Evolutionary conservation across 2,888 invertebrate species (phyloP).

Genomic region (Eugnorisma glareosa): DNA sequence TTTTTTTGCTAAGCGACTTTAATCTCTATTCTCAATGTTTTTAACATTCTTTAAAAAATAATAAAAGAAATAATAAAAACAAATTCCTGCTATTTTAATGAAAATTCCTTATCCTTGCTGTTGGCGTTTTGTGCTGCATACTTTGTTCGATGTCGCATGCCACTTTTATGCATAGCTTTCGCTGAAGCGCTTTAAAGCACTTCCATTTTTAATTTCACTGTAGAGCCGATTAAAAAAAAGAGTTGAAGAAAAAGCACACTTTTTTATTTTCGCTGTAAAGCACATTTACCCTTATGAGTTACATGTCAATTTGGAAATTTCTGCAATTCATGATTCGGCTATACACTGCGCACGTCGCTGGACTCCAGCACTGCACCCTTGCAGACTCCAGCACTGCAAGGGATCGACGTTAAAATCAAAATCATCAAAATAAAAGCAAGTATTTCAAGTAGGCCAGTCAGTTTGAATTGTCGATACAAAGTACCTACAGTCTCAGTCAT

Average conservation of each 20-base stretch:
- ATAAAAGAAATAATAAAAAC: background rate
- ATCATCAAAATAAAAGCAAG: too few species aligned
- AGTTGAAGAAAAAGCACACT: background rate
- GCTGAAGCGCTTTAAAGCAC: constrained; percentile 7
- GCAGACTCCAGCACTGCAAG: too few species aligned
- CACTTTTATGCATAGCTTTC: constrained; percentile 17
- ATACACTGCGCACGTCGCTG: background rate
- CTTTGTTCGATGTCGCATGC: constrained; percentile 12
- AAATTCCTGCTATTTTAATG: constrained; percentile 23
- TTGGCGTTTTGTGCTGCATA: constrained; percentile 15
- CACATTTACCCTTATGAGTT: background rate
- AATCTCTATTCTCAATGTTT: background rate
- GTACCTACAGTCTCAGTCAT: too few species aligned
- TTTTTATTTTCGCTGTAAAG: background rate
- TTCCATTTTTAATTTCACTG: constrained; percentile 19
- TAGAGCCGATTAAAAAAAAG: constrained; percentile 1
- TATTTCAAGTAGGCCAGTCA: too few species aligned
- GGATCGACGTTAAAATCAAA: too few species aligned
- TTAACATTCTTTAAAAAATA: background rate
- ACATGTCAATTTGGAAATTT: background rate
- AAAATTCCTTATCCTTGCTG: constrained; percentile 18
- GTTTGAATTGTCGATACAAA: too few species aligned
- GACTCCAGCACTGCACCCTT: too few species aligned
- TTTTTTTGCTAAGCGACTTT: background rate
- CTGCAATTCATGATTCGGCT: background rate